These are phyloP conservation scores for Cabera pusaria DNA, from an alignment of 2,888 invertebrate genomes.

Conservation along the genomic window DNA sequence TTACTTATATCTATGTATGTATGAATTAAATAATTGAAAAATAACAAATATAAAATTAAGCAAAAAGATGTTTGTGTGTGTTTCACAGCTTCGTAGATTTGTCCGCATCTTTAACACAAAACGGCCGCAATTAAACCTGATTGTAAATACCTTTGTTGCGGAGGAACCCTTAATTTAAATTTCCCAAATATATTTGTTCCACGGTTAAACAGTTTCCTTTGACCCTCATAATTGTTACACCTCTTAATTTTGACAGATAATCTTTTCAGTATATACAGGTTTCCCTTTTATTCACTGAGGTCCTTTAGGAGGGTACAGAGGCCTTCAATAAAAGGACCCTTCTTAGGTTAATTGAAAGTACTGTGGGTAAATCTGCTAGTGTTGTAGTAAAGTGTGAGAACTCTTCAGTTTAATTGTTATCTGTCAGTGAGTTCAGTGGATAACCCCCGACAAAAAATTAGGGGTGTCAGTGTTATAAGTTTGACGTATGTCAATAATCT, in stretches of 20 bases:
- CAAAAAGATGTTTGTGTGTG: too few species aligned
- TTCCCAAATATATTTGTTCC: slow-evolving; percentile 26
- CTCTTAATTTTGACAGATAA: slow-evolving; percentile 36
- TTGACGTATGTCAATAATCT: too few species aligned
- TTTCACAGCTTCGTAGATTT: too few species aligned
- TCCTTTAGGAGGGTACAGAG: slow-evolving; percentile 23
- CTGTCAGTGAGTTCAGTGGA: too few species aligned
- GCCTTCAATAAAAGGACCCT: slow-evolving; percentile 39
- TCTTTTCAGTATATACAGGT: slow-evolving; percentile 30
- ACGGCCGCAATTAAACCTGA: slow-evolving; percentile 23
- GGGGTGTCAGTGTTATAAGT: too few species aligned
- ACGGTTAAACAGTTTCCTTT: slow-evolving; percentile 21
- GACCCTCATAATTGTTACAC: slow-evolving; percentile 33
- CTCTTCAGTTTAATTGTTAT: slow-evolving; percentile 30
- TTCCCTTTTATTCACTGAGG: slow-evolving; percentile 16
- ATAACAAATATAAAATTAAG: too few species aligned
- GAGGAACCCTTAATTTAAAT: slow-evolving; percentile 23
- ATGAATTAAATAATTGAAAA: too few species aligned
- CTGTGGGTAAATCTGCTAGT: slow-evolving; percentile 48
- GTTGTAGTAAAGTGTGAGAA: slow-evolving; percentile 40
- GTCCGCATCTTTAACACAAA: slow-evolving; percentile 15
- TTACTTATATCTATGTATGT: too few species aligned
- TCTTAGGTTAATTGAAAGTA: slow-evolving; percentile 59
- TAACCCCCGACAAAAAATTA: too few species aligned
- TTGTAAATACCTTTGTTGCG: slow-evolving; percentile 23